These are phyloP conservation scores for Stenchaetothrips biformis DNA, from an alignment of 2,888 invertebrate genomes.

Conservation along the genomic window DNA sequence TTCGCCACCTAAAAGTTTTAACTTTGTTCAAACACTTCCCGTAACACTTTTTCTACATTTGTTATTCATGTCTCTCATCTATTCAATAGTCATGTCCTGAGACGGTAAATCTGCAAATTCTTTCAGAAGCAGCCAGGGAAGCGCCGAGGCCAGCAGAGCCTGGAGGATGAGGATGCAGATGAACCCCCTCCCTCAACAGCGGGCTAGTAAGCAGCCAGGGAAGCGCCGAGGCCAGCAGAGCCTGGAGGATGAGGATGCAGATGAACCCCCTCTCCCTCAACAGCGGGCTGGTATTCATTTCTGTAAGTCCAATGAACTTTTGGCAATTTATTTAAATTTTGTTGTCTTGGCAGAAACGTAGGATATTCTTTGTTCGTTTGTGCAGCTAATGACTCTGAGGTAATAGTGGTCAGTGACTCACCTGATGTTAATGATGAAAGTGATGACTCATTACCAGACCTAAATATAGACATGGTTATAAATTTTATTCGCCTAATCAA, in stretches of 20 bases:
- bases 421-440: neutral
- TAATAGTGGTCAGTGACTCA: neutral
- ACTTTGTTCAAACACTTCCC: too few species aligned
- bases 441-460: neutral
- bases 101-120: too few species aligned
- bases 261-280: neutral
- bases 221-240: neutral
- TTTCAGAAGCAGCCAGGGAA: too few species aligned
- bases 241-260: neutral
- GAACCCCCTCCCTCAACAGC: neutral
- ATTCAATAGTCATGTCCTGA: too few species aligned
- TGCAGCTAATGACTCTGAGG: neutral
- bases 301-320: neutral
- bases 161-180: neutral
- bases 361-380: neutral
- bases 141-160: too few species aligned
- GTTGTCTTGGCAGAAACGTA: neutral
- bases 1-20: too few species aligned
- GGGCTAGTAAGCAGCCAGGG: too few species aligned
- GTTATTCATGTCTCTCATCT: too few species aligned
- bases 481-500: too few species aligned
- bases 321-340: neutral
- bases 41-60: too few species aligned
- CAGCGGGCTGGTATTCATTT: neutral
- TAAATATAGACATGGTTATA: too few species aligned